Conservation (phyloP, 2,113 vertebrate species). For the Campylomormyrus tamandua region DNA sequence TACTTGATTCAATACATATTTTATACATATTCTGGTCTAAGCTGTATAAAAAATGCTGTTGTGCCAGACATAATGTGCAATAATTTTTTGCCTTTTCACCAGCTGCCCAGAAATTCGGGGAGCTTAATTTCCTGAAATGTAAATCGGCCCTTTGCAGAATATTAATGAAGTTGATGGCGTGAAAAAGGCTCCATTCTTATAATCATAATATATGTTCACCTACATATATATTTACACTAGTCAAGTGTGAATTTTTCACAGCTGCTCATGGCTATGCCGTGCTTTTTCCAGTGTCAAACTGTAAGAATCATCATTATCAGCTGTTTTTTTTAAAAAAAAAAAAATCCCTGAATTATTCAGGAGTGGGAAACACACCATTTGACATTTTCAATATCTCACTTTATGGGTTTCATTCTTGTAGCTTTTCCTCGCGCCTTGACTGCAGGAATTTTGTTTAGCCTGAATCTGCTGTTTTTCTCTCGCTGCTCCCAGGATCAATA, state of each 20-base stretch:
- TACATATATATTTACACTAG: not conserved
- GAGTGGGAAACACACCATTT: not conserved
- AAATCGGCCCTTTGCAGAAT: not conserved
- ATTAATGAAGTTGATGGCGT: not conserved
- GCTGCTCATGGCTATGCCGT: not conserved
- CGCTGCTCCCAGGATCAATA: conserved; percentile 22
- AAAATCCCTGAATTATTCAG: not conserved
- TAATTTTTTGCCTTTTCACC: not conserved
- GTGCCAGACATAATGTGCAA: not conserved
- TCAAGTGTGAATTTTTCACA: not conserved
- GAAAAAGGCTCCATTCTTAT: not conserved
- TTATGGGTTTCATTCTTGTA: not conserved
- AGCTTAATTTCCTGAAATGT: not conserved
- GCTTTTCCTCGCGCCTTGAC: not conserved
- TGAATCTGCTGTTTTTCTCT: not conserved
- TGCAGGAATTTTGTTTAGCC: not conserved
- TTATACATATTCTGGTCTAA: not conserved
- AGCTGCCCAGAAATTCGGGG: not conserved
- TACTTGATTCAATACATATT: not conserved
- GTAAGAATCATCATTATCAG: not conserved
- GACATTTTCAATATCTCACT: not conserved
- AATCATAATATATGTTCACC: not conserved
- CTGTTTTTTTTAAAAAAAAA: not conserved
- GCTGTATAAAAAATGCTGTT: not conserved
- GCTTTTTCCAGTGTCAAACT: not conserved